A percentile compares a stretch with the other conserved stretches of the same genome.
phyloP scores from a whole-genome alignment of 2,888 invertebrate genomes.

The Dexiosoma caninum region DNA sequence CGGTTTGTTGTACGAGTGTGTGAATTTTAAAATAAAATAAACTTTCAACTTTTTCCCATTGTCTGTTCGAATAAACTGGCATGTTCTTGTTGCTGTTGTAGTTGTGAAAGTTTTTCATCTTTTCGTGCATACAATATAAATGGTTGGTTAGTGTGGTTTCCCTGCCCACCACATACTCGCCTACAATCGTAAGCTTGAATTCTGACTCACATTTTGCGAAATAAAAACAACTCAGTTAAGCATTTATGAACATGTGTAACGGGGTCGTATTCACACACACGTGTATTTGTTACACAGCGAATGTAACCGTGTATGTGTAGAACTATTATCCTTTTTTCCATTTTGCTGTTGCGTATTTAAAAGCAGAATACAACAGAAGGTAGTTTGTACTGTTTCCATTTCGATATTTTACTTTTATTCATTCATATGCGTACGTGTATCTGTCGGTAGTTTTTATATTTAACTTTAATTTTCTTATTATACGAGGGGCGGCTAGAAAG shows the following conservation, averaged over 20 bases:
- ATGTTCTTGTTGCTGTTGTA: not conserved
- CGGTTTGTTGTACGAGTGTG: slow-evolving; percentile 19
- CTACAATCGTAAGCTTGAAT: not conserved
- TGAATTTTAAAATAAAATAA: slow-evolving; percentile 55
- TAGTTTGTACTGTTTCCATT: slow-evolving; percentile 36
- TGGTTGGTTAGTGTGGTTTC: not conserved
- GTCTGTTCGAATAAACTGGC: slow-evolving; percentile 12
- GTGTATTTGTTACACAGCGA: no score
- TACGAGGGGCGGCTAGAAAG: not conserved
- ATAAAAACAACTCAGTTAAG: slow-evolving; percentile 14
- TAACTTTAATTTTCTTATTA: slow-evolving; percentile 61
- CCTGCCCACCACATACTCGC: no score
- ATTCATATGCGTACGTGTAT: slow-evolving; percentile 52
- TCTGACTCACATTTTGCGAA: not conserved
- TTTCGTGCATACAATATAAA: slow-evolving; percentile 4
- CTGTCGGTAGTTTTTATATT: slow-evolving; percentile 62
- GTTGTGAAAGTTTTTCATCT: slow-evolving; percentile 37
- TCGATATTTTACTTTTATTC: slow-evolving; percentile 39
- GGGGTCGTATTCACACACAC: no score
- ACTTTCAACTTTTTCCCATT: not conserved
- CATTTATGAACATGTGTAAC: slow-evolving; percentile 10
- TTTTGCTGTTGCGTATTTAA: slow-evolving; percentile 12
- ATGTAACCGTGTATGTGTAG: not conserved
- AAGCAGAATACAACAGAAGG: slow-evolving; percentile 8
- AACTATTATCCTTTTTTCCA: slow-evolving; percentile 14